phyloP scores from a whole-genome alignment of 1,140 invertebrate species.

The Anoplolepis gracilipes region DNA sequence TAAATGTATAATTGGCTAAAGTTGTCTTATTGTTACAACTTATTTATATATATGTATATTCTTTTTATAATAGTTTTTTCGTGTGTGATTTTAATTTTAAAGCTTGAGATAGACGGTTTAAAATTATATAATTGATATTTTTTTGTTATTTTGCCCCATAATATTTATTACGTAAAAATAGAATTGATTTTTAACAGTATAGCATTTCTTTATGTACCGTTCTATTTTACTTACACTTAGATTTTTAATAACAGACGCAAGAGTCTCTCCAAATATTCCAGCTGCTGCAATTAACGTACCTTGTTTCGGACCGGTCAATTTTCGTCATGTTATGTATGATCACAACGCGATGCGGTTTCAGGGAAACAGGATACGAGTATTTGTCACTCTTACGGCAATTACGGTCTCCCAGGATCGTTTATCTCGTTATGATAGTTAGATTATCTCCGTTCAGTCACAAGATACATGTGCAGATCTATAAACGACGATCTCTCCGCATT shows the following conservation, averaged over 20 bases:
- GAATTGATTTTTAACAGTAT: neutral
- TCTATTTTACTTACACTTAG: neutral
- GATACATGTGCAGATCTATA: slow-evolving; percentile 56
- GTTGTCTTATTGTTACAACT: neutral
- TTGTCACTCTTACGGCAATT: slow-evolving; percentile 62
- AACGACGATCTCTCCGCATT: slow-evolving; percentile 50
- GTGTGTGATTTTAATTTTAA: neutral
- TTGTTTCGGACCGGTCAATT: slow-evolving; percentile 33
- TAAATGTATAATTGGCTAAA: too few species aligned
- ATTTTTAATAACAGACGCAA: neutral
- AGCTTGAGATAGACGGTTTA: neutral
- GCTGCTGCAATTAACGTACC: neutral
- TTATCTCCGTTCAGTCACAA: slow-evolving; percentile 49
- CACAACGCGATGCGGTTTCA: slow-evolving; percentile 11
- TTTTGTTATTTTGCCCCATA: neutral
- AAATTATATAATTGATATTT: neutral
- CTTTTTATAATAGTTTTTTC: too few species aligned
- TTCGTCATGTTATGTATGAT: slow-evolving; percentile 10
- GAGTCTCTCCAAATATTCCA: neutral
- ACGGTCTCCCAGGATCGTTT: slow-evolving; percentile 49
- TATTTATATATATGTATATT: too few species aligned
- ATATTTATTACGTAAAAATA: slow-evolving; percentile 2
- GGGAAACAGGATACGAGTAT: slow-evolving; percentile 25
- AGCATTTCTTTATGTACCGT: neutral
- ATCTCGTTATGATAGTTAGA: slow-evolving; percentile 64